A percentile compares a stretch with the other conserved stretches of the same genome.
Evolutionary conservation across 2,113 vertebrate genomes (phyloP).

Genomic region (Saimiri boliviensis): DNA sequence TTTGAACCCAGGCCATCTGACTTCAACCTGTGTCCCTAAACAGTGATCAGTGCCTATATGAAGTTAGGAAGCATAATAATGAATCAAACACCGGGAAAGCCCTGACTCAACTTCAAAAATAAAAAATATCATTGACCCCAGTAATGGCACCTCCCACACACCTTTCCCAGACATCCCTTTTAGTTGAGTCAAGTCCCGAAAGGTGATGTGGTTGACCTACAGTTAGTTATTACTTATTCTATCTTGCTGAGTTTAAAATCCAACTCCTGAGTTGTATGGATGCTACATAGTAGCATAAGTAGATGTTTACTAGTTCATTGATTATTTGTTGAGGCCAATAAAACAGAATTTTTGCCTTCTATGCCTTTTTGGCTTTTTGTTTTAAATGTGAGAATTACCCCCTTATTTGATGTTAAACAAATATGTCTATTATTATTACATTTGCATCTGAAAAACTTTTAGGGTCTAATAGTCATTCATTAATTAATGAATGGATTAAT

Average conservation of each 20-base stretch:
- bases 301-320: neutral
- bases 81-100: neutral
- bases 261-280: neutral
- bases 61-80: neutral
- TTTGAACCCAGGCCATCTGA: neutral
- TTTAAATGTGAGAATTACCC: neutral
- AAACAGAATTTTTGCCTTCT: neutral
- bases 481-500: neutral
- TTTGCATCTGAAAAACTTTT: slow-evolving; percentile 1
- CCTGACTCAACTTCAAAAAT: neutral
- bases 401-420: neutral
- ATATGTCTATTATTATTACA: neutral
- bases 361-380: neutral
- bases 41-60: fast-evolving
- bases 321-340: neutral
- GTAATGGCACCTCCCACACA: neutral
- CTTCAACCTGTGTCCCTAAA: neutral
- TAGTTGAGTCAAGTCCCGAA: neutral
- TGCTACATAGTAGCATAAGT: neutral
- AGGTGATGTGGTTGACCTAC: neutral
- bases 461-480: neutral
- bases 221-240: neutral
- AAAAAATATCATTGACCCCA: neutral
- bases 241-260: neutral
- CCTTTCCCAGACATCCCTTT: neutral